These are phyloP conservation scores for Dysmachus trigonus DNA, from an alignment of 2,888 invertebrate species.

Conservation along the genomic window DNA sequence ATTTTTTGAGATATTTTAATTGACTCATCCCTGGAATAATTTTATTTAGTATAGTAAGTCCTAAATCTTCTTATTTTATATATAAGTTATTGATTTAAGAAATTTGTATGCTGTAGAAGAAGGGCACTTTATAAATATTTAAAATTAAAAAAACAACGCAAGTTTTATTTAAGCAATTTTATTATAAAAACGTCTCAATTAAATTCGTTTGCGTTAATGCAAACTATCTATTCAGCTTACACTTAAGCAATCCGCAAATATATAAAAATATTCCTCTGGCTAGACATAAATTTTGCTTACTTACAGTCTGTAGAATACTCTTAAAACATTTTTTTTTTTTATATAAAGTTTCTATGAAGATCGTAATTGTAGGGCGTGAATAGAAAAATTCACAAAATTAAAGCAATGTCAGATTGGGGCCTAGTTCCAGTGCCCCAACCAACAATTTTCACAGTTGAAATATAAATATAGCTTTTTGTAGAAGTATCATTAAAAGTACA, in stretches of 20 bases:
- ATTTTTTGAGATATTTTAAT: too few species aligned
- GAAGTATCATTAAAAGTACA: neutral
- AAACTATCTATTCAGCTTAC: conserved; percentile 8
- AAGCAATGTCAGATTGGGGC: neutral
- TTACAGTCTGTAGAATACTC: conserved; percentile 29
- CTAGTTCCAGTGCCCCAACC: neutral
- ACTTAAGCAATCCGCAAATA: neutral
- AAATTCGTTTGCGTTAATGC: neutral
- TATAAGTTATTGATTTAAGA: too few species aligned
- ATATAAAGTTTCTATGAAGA: neutral
- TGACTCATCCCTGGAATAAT: too few species aligned
- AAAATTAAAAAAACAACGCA: neutral
- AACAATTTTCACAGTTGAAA: conserved; percentile 28
- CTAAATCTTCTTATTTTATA: too few species aligned
- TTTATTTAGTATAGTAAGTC: too few species aligned
- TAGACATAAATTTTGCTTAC: conserved; percentile 15
- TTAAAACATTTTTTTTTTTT: neutral
- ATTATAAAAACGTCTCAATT: conserved; percentile 25
- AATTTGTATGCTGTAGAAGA: too few species aligned
- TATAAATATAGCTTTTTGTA: conserved; percentile 24
- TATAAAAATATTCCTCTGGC: conserved; percentile 28
- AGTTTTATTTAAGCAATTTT: neutral
- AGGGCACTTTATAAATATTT: neutral
- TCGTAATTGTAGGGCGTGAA: conserved; percentile 13
- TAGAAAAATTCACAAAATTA: conserved; percentile 33